A percentile compares a stretch with the other conserved stretches of the same genome.
These are phyloP conservation scores for Probosciger aterrimus DNA, from an alignment of 2,113 vertebrate genomes.

Conservation along the genomic window DNA sequence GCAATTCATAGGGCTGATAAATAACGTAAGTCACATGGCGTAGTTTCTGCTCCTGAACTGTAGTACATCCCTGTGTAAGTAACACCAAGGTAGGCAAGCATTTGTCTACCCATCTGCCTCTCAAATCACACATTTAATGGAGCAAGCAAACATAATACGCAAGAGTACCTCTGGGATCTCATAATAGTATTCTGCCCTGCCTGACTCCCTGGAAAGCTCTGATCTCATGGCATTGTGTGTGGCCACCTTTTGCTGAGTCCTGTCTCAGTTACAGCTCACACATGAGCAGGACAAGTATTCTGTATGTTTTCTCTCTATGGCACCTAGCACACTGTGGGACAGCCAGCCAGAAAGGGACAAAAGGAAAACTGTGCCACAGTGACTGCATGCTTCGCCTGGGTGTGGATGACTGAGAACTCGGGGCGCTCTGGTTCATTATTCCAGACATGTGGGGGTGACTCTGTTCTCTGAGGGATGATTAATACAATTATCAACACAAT, in stretches of 20 bases:
- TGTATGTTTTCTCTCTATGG: neutral
- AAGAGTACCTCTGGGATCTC: neutral
- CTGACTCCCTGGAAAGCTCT: neutral
- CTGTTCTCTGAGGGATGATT: neutral
- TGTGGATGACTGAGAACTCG: neutral
- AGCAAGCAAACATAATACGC: conserved; percentile 12
- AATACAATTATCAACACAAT: neutral
- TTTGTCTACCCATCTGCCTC: conserved; percentile 50
- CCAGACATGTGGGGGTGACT: neutral
- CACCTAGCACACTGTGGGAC: neutral
- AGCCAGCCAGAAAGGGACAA: neutral
- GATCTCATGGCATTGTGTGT: neutral
- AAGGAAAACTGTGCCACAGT: neutral
- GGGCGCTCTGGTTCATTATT: neutral
- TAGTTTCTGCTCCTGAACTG: neutral
- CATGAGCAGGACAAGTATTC: fast-evolving
- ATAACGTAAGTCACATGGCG: conserved; percentile 18
- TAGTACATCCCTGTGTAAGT: neutral
- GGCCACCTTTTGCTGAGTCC: neutral
- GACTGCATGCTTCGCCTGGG: neutral
- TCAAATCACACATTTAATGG: conserved; percentile 46
- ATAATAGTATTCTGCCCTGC: neutral
- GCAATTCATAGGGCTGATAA: conserved; percentile 50
- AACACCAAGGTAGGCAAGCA: conserved; percentile 23
- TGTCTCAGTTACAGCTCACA: neutral